These are phyloP conservation scores for Ascaphus truei DNA, from an alignment of 2,113 vertebrate species.

Conservation along the genomic window DNA sequence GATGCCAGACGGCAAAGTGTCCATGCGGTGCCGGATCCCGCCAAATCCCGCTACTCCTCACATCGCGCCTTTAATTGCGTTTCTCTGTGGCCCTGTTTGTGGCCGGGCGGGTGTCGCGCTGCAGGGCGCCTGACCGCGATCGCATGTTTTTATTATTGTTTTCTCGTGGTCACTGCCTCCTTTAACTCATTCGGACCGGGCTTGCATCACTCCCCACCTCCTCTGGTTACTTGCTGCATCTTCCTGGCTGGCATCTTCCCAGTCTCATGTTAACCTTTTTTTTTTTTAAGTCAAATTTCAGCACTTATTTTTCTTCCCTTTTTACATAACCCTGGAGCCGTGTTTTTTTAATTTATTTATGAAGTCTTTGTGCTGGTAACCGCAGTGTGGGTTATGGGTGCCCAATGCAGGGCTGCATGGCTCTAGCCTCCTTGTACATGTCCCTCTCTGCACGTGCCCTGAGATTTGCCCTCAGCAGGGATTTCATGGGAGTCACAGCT, in stretches of 20 bases:
- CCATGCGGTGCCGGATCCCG: not conserved
- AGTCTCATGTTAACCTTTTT: not conserved
- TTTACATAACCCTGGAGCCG: too few relatives aligned
- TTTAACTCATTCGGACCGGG: not conserved
- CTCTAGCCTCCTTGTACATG: too few relatives aligned
- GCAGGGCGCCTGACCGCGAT: not conserved
- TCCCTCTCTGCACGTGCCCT: too few relatives aligned
- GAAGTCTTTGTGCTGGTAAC: too few relatives aligned
- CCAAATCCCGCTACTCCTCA: not conserved
- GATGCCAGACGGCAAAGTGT: too few relatives aligned
- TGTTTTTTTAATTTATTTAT: too few relatives aligned
- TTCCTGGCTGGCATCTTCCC: not conserved
- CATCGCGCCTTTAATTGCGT: not conserved
- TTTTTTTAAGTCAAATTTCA: not conserved
- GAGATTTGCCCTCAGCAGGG: too few relatives aligned
- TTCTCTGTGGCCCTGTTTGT: not conserved
- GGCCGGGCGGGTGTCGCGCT: not conserved
- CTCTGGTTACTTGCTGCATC: not conserved
- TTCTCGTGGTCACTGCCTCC: not conserved
- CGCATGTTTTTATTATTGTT: not conserved
- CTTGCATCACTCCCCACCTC: too few relatives aligned
- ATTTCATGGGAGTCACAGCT: too few relatives aligned
- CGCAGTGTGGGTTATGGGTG: too few relatives aligned
- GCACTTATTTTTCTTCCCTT: too few relatives aligned
- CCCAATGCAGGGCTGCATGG: too few relatives aligned